Percentiles rank a stretch among this genome's conserved stretches.
These are phyloP conservation scores for Semaprochilodus insignis DNA, from an alignment of 2,797 vertebrate species.

Conservation along the genomic window DNA sequence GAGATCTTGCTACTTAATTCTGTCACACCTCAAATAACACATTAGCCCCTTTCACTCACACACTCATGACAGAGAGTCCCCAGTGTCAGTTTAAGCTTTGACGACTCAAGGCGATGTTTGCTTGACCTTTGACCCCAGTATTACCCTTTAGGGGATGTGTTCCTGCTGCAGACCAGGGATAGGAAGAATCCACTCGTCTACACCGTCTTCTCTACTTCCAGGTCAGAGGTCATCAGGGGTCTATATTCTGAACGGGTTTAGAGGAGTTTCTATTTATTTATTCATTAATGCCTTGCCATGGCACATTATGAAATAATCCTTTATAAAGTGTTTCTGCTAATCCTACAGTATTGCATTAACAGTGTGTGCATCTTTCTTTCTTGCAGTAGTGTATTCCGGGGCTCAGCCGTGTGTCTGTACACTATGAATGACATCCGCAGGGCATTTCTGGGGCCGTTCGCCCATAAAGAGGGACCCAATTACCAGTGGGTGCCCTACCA, in stretches of 20 bases:
- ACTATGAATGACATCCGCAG: slow-evolving; percentile 96
- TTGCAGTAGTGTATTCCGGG: slow-evolving; percentile 91
- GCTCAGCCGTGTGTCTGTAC: slow-evolving; percentile 94
- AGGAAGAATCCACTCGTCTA: slow-evolving; percentile 93
- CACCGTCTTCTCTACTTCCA: slow-evolving; percentile 93
- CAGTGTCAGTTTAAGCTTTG: slow-evolving; percentile 65
- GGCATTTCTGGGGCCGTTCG: slow-evolving; percentile 96
- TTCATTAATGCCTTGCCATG: not conserved
- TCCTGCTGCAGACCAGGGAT: slow-evolving; percentile 91
- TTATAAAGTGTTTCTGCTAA: not conserved
- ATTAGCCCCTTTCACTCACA: not conserved
- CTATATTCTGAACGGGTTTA: not conserved
- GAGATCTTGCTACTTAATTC: too few species aligned
- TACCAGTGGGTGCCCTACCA: slow-evolving; percentile 98
- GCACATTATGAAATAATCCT: not conserved
- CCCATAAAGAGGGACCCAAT: slow-evolving; percentile 96
- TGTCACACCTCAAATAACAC: not conserved
- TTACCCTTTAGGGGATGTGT: slow-evolving; percentile 88
- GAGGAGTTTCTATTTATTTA: not conserved
- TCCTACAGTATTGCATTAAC: not conserved
- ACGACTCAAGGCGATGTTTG: slow-evolving; percentile 60
- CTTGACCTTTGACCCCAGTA: slow-evolving; percentile 63
- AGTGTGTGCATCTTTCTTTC: slow-evolving; percentile 22
- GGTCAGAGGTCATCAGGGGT: slow-evolving; percentile 77
- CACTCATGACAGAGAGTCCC: slow-evolving; percentile 30